Evolutionary conservation across 2,113 vertebrate species (phyloP).

Genomic region (Oncorhynchus tshawytscha): DNA sequence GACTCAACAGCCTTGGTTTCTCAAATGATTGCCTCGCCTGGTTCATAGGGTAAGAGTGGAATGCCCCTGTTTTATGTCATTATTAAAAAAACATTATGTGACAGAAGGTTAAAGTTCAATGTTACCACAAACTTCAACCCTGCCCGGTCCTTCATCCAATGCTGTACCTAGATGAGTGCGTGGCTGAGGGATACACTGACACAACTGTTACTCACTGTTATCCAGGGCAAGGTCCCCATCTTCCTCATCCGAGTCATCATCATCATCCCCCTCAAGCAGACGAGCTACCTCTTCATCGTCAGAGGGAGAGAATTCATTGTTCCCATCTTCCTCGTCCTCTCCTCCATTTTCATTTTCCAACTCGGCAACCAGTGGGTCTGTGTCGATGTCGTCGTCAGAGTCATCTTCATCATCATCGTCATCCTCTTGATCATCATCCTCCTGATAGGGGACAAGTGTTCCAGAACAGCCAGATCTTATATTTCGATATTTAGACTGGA

Average conservation of each 20-base stretch:
- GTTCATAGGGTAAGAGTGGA: too few relatives aligned
- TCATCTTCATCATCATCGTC: conserved; percentile 93
- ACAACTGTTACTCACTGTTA: conserved; percentile 80
- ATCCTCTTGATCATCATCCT: conserved; percentile 83
- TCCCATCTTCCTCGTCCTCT: conserved; percentile 86
- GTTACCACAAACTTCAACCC: neutral
- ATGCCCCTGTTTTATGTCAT: too few relatives aligned
- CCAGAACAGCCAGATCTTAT: neutral
- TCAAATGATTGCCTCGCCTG: too few relatives aligned
- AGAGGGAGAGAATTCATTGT: conserved; percentile 90
- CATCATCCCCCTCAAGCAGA: conserved; percentile 82
- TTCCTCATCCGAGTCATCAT: conserved; percentile 77
- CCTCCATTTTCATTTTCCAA: conserved; percentile 84
- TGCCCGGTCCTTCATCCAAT: neutral
- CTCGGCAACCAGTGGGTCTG: conserved; percentile 88
- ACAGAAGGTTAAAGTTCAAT: too few relatives aligned
- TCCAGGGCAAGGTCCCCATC: conserved; percentile 89
- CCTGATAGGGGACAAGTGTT: conserved; percentile 41
- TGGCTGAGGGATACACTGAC: neutral
- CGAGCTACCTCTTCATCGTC: conserved; percentile 91
- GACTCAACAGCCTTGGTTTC: too few relatives aligned
- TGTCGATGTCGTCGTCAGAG: conserved; percentile 92
- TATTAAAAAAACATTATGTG: too few relatives aligned
- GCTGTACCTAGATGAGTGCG: neutral
- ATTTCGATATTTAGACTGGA: neutral